Evolutionary conservation across 2,113 vertebrate genomes (phyloP), one percentile per base, ranked within the genome.

Genomic region (Dipodomys ordii): DNA sequence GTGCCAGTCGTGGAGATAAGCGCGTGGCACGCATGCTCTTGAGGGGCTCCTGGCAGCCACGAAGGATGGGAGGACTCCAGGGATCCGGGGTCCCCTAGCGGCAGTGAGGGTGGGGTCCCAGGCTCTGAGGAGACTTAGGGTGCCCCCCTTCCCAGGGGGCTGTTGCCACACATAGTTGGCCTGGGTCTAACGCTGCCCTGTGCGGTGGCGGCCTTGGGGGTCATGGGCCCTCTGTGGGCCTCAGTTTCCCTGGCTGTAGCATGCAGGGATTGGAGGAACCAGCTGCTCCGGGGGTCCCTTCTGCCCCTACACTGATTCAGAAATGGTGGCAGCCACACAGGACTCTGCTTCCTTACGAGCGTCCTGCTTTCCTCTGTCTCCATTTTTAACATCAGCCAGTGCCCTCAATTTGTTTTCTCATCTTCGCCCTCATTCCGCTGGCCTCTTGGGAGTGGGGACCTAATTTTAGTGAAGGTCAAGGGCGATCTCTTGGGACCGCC

Each of bases 401-500:
- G 97, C 78, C 96, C 95, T 94, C 95, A 78, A 96, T 96, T 91
- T 94, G 46, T 69, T 88, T 97, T 96, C 97, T 97, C 88, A 85
- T 94, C 96, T 88, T 87, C 90, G 96, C 83, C 92, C 92, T 96
- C 87, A 83, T 97, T 98, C 94, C 87, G 83, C 65, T 81, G 25
- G 35, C 95, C 97, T 92, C 92, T 92, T 73, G 93, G 92, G 97
- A 92, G 92, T 83, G 30, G 80, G 96, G 96, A 97, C 96, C 97
- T 97, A 96, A 93, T 94, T 95, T 92, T 86, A 92, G 68, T 0
- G 72, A 91, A 95, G 94, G 88, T 92, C 94, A 94, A 39, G 25
- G 0, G 9, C 27, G 0, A 67, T 67, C 81, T 92, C 88, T 57
- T 7, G 49, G 72, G 79, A 71, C 64, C 0, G 0, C 67, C 69